Base-by-base conservation (phyloP, 1,140 invertebrate genomes). In the Drosophila tani region DNA sequence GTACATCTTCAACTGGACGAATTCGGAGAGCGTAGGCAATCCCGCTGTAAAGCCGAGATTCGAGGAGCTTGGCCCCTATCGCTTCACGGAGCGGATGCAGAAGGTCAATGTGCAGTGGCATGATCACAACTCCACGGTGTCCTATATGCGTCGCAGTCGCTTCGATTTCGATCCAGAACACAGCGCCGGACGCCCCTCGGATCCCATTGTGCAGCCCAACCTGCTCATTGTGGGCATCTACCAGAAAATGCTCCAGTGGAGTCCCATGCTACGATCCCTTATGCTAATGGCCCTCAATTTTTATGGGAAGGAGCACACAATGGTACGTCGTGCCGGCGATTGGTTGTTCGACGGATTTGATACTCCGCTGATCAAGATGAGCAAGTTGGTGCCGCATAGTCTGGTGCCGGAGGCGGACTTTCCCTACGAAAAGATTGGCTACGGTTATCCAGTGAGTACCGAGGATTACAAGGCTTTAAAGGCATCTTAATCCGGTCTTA, bases 1-100 rank as follows among this genome's bases (percentile, higher is more conserved):
- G 47, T 96, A 96, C 88, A 93, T 97, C 24, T 97, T 96, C 81
- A 97, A 97, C 91, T 97, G 96, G 96, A 97, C 96, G 2, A 97
- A 97, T 91, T 91, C 95, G 1, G 92, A 95, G n/a, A 91, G 95
- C n/a, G 94, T 95, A 40, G 83, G 91, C 0, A 85, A 94, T 51
- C 62, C 80, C 8, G 70, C 66, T 5, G 92, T 93, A 1, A 96
- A 96, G 82, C 96, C 96, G 9, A 93, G 94, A 6, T 95, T 96
- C 60, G 91, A 94, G 60, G 94, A 96, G 93, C 91, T 96, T 0
- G 96, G 97, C 47, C 97, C 97, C 2, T 97, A 97, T 81, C 93
- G 94, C 24, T 96, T 94, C 79, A 95, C 94, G n/a, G 96, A 97
- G 92, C 93, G 94, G 5, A 75, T 74, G 47, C 93, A 95, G 40